A percentile compares a stretch with the other conserved stretches of the same genome.
These are phyloP conservation scores for Clostera curtula DNA, from an alignment of 2,888 invertebrate genomes.

Conservation along the genomic window DNA sequence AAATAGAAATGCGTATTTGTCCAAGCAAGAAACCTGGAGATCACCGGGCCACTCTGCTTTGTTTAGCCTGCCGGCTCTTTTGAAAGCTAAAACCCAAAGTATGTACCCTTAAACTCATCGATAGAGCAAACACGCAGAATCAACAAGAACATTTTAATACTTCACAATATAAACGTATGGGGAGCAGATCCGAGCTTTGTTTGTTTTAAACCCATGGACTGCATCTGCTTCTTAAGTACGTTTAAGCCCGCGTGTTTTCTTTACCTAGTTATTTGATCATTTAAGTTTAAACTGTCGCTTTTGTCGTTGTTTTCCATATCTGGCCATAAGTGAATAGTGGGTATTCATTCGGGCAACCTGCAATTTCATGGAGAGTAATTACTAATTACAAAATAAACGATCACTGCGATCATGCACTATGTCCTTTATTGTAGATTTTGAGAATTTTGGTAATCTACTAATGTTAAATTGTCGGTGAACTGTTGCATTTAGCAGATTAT, in stretches of 20 bases:
- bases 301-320: too few species aligned
- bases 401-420: too few species aligned
- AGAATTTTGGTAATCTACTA: too few species aligned
- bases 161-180: conserved; percentile 66
- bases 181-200: conserved; percentile 57
- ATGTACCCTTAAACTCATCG: conserved; percentile 68
- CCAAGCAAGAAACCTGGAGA: conserved; percentile 50
- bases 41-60: conserved; percentile 56
- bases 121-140: conserved; percentile 55
- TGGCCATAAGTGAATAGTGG: too few species aligned
- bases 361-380: too few species aligned
- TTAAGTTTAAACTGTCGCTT: too few species aligned
- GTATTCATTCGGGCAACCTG: too few species aligned
- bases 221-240: conserved; percentile 24
- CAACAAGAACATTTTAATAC: conserved; percentile 63
- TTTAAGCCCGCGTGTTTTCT: conserved; percentile 14
- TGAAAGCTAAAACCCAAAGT: conserved; percentile 74
- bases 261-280: too few species aligned
- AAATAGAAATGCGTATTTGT: conserved; percentile 53
- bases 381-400: too few species aligned
- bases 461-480: too few species aligned
- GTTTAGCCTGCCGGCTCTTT: conserved; percentile 65
- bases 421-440: too few species aligned
- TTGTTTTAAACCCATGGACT: conserved; percentile 43
- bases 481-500: too few species aligned